Evolutionary conservation across 2,888 invertebrate genomes (phyloP), one percentile per base, ranked within the genome.

Genomic region (Hirtodrosophila trivittata): DNA sequence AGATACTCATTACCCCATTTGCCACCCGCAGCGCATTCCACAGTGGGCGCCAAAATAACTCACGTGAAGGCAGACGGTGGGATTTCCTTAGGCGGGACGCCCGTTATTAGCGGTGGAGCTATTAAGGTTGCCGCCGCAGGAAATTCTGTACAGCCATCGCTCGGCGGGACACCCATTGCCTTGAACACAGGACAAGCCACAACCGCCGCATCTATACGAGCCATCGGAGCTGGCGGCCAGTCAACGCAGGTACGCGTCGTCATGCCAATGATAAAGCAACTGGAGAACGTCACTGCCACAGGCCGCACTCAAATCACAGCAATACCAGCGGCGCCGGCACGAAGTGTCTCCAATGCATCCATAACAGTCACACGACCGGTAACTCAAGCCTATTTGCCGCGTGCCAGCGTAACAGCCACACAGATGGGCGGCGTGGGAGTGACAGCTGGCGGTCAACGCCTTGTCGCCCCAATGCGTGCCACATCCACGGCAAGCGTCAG

Each of bases 221-320:
- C 88, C 1, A 75, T 83, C 39, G 88, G 88, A 1, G 85, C 89
- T 71, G 88, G 89, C 13, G 89, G 90, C 0, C 90, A 89, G 47
- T 88, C 90, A 1, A 89, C 90, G 0, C 90, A 90, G 52, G 88
- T 90, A 16, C 87, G 90, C 4, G 90, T 90, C 26, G 89, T 90
- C 1, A 88, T 90, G 77, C 89, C 90, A n/a, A 91, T 92, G 84
- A 90, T 93, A 8, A 93, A 92, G 80, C 92, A 92, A 89, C 91
- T 92, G 88, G 90, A 90, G 45, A 86, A 86, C 56, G 85, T 87
- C 0, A 78, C 83, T 10, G 75, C 81, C 10, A 82, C 81, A 2
- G 89, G 89, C 0, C 78, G 91, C 8, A 89, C 91, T 0, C 91
- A 91, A 69, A 90, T 91, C 3, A 90, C 91, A 1, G 89, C 91